Percentiles rank a stretch among this genome's conserved stretches.
phyloP scores from a whole-genome alignment of 2,797 vertebrate genomes.

The Halcyon badia region DNA sequence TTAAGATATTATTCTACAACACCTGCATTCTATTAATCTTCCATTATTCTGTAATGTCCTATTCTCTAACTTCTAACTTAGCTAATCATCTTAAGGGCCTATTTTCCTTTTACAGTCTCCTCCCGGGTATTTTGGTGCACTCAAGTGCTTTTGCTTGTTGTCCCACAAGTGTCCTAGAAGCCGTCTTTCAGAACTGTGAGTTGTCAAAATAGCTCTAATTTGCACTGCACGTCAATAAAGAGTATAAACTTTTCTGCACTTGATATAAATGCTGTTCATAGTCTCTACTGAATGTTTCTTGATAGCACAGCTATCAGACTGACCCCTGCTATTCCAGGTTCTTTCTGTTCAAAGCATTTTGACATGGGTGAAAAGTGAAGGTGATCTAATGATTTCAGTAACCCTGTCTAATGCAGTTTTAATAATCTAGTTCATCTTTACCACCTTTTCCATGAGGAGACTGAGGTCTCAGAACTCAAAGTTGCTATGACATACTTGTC shows the following conservation, averaged over 20 bases:
- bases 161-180: background rate
- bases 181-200: background rate
- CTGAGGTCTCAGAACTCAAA: background rate
- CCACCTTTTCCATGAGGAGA: background rate
- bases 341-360: background rate
- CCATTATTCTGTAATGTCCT: too few species aligned
- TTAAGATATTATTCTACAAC: too few species aligned
- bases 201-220: background rate
- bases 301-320: background rate
- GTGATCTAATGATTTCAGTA: background rate
- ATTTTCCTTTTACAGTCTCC: background rate
- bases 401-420: background rate
- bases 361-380: background rate
- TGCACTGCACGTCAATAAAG: background rate
- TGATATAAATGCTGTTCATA: background rate
- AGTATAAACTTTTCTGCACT: background rate
- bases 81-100: too few species aligned
- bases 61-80: too few species aligned
- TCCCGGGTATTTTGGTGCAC: background rate
- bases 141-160: background rate
- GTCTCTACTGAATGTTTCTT: background rate
- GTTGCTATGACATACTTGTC: background rate
- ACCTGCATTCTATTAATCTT: too few species aligned
- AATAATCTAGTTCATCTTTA: background rate
- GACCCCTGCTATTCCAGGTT: background rate